phyloP scores from a whole-genome alignment of 1,140 invertebrate species.

The Episyrphus balteatus region DNA sequence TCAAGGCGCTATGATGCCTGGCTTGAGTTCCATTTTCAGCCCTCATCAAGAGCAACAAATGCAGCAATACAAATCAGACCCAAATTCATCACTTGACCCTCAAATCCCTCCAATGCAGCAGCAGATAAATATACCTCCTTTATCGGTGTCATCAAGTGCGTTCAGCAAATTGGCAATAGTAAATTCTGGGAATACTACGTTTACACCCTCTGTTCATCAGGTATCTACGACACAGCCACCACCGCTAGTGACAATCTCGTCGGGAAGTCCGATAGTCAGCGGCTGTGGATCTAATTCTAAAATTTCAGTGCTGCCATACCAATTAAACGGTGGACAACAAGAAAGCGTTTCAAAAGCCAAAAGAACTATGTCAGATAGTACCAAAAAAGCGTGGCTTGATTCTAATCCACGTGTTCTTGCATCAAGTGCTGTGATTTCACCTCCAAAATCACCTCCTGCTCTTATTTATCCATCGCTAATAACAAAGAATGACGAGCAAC shows the following conservation, averaged over 20 bases:
- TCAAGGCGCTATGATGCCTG: slow-evolving; percentile 12
- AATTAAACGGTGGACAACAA: no score
- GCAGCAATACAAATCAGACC: slow-evolving; percentile 5
- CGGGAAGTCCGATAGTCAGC: not conserved
- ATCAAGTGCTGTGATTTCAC: no score
- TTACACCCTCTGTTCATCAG: no score
- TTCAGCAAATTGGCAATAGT: slow-evolving; percentile 14
- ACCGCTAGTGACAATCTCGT: slow-evolving; percentile 29
- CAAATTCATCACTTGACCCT: slow-evolving; percentile 9
- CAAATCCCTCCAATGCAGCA: slow-evolving; percentile 12
- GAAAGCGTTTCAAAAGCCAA: no score
- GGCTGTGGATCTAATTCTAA: not conserved
- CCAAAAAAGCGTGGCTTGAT: no score
- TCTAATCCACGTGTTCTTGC: no score
- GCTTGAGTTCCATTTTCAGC: slow-evolving; percentile 31
- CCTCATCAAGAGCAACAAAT: slow-evolving; percentile 8
- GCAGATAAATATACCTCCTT: not conserved
- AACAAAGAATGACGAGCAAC: no score
- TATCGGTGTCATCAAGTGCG: not conserved
- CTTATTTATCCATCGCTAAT: no score
- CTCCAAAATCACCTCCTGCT: no score
- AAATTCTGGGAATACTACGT: slow-evolving; percentile 3
- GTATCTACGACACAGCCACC: slow-evolving; percentile 15
- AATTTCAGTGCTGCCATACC: not conserved
- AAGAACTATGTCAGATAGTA: no score